Conservation (phyloP, 92 coral and sea anemone genomes). For the Zoanthus sansibaricus region DNA sequence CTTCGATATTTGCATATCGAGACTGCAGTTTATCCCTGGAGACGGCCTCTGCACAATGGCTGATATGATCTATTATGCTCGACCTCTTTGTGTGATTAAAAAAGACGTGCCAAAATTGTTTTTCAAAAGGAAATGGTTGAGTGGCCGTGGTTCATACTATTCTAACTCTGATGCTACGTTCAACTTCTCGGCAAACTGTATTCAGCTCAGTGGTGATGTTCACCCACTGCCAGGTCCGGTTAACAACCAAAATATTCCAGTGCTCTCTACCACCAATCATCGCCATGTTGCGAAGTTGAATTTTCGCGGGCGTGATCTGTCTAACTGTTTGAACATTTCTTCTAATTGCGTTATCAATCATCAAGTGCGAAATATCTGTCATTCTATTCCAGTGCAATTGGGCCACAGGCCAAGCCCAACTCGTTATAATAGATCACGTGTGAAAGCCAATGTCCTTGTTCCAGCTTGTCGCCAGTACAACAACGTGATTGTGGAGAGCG, state of each 20-base stretch:
- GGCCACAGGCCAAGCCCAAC: background rate
- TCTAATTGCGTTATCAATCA: background rate
- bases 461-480: background rate
- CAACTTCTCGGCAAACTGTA: background rate
- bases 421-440: background rate
- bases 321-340: background rate
- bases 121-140: background rate
- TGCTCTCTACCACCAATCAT: background rate
- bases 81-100: background rate
- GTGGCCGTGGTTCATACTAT: background rate
- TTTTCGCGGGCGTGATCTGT: background rate
- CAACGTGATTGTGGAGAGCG: background rate
- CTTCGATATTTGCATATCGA: background rate
- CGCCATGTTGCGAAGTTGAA: background rate
- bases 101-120: background rate
- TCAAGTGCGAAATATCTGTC: background rate
- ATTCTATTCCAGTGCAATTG: background rate
- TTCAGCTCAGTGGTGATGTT: background rate
- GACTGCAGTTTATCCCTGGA: background rate
- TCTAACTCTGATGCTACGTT: background rate
- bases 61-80: too few relatives aligned
- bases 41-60: background rate
- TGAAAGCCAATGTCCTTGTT: background rate
- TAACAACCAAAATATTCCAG: background rate
- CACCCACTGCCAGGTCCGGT: conserved; percentile 8